Evolutionary conservation across 2,888 invertebrate genomes (phyloP).

Genomic region (Xiphydria camelus): DNA sequence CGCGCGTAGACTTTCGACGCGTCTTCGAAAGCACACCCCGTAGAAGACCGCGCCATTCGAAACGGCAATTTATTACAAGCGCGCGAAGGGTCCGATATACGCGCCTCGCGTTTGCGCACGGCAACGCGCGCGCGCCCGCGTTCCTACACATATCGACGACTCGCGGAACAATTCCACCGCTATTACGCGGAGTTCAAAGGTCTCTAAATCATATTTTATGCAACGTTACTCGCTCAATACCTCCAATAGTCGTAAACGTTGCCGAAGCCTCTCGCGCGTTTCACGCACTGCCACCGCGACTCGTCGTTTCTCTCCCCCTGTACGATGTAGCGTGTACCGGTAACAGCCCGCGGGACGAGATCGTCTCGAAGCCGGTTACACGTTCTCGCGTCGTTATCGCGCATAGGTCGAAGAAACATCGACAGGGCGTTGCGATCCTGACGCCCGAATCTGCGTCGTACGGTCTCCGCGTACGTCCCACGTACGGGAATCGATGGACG

Average conservation of each 20-base stretch:
- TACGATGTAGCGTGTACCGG: no score
- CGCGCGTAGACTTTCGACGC: not conserved
- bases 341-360: no score
- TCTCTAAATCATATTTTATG: conserved; percentile 44
- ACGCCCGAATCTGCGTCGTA: no score
- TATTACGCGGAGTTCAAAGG: conserved; percentile 34
- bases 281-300: conserved; percentile 18
- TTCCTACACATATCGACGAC: conserved; percentile 12
- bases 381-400: no score
- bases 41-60: conserved; percentile 11
- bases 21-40: not conserved
- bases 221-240: conserved; percentile 36
- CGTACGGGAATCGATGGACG: no score
- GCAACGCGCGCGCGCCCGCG: no score
- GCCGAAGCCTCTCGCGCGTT: conserved; percentile 17
- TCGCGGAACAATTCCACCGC: conserved; percentile 22
- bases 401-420: no score
- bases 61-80: conserved; percentile 28
- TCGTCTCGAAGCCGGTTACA: no score
- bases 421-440: no score
- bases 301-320: no score
- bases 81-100: conserved; percentile 17
- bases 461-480: no score
- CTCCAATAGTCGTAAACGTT: conserved; percentile 38
- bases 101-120: not conserved